Percentiles rank a stretch among this genome's conserved stretches.
These are phyloP conservation scores for Dromius quadrimaculatus DNA, from an alignment of 2,888 invertebrate genomes.

Conservation along the genomic window DNA sequence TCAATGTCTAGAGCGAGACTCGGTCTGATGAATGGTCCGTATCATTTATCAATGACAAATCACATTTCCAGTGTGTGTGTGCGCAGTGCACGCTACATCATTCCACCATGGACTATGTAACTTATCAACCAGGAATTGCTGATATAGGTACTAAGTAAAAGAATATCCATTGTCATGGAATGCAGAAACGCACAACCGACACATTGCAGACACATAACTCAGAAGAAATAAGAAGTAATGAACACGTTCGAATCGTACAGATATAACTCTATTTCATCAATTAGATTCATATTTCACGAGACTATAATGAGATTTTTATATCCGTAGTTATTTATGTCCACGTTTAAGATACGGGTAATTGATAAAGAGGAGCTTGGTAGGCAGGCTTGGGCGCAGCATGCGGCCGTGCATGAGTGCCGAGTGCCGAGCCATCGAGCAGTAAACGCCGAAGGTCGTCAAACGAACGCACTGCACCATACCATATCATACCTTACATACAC, in stretches of 20 bases:
- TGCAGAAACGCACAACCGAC: background rate
- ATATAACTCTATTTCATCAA: slow-evolving; percentile 60
- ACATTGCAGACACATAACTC: slow-evolving; percentile 40
- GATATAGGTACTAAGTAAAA: slow-evolving; percentile 1
- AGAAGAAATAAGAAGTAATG: slow-evolving; percentile 35
- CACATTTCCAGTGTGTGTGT: slow-evolving; percentile 62
- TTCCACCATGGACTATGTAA: slow-evolving; percentile 3
- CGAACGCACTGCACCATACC: background rate
- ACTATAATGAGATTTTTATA: slow-evolving; percentile 63
- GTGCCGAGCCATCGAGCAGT: slow-evolving; percentile 12
- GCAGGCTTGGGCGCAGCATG: slow-evolving; percentile 56
- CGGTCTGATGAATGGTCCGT: slow-evolving; percentile 64
- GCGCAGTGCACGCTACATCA: slow-evolving; percentile 45
- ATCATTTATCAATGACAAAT: slow-evolving; percentile 68
- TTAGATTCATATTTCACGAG: slow-evolving; percentile 63
- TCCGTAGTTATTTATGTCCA: slow-evolving; percentile 62
- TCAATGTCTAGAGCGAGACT: slow-evolving; percentile 52
- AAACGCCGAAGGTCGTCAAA: slow-evolving; percentile 29
- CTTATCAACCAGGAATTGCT: too few species aligned
- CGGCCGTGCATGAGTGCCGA: slow-evolving; percentile 53
- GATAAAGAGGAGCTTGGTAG: slow-evolving; percentile 61
- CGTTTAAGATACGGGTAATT: slow-evolving; percentile 63
- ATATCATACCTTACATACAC: background rate
- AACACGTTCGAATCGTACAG: slow-evolving; percentile 54
- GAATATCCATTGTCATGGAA: background rate